Percentiles rank a stretch among this genome's conserved stretches.
phyloP scores from a whole-genome alignment of 37 sponge, comb jelly and placozoan genomes.

The Cladorhizidae sp. region DNA sequence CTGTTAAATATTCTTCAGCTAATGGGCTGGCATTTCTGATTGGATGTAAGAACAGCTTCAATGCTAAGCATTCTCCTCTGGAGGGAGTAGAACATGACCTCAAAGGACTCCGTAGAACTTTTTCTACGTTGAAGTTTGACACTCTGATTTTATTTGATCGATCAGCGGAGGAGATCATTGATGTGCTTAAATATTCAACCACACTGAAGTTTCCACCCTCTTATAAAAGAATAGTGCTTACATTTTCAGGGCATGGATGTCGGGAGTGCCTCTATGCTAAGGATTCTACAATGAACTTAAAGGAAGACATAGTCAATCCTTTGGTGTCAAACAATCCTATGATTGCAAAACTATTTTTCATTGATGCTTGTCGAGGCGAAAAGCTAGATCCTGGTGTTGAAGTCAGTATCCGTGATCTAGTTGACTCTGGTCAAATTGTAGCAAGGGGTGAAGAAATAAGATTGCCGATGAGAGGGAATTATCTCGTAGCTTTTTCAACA shows the following conservation, averaged over 20 bases:
- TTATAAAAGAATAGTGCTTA: conserved; percentile 47
- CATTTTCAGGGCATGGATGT: conserved; percentile 56
- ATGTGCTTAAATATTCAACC: not conserved
- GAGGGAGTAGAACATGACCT: conserved; percentile 2
- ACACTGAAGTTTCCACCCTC: not conserved
- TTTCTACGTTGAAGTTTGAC: conserved; percentile 21
- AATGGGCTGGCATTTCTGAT: conserved; percentile 51
- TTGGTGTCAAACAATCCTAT: conserved; percentile 5
- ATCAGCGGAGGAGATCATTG: not conserved
- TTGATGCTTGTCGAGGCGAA: conserved; percentile 48
- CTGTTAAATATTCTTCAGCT: not conserved
- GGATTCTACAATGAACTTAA: not conserved
- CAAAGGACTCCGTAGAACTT: not conserved
- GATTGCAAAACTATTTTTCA: conserved; percentile 38
- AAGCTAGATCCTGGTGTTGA: not conserved
- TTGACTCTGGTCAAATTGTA: not conserved
- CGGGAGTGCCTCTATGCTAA: conserved; percentile 16
- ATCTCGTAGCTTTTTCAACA: conserved; percentile 52
- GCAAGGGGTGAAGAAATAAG: not conserved
- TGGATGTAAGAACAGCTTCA: not conserved
- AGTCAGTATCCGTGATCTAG: not conserved
- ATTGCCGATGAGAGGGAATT: conserved; percentile 30
- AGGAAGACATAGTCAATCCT: conserved; percentile 11
- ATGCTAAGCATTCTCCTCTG: not conserved
- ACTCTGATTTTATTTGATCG: not conserved